phyloP scores from a whole-genome alignment of 2,888 invertebrate genomes.

The Drosophila phalerata region DNA sequence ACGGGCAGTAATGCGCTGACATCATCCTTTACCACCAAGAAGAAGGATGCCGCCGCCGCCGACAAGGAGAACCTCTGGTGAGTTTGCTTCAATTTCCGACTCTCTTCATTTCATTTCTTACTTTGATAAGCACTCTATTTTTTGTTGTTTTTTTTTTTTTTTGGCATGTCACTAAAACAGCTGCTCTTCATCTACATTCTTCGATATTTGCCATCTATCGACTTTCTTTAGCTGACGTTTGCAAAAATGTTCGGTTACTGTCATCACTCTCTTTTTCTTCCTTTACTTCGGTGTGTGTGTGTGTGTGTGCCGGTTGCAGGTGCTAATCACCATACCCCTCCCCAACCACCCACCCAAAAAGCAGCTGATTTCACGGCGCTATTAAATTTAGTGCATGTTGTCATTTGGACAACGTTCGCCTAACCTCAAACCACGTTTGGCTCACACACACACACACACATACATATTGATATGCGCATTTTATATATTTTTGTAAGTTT shows the following conservation, averaged over 20 bases:
- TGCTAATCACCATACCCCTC: constrained; percentile 23
- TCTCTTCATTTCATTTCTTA: not conserved
- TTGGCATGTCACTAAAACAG: constrained; percentile 28
- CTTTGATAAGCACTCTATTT: not conserved
- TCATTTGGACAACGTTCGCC: constrained; percentile 26
- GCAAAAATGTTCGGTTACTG: constrained; percentile 47
- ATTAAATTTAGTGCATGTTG: constrained; percentile 49
- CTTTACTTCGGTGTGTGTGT: constrained; percentile 6
- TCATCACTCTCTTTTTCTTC: constrained; percentile 11
- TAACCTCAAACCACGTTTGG: constrained; percentile 66
- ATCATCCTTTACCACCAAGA: constrained; percentile 83
- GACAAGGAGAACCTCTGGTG: constrained; percentile 84
- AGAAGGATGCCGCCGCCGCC: constrained; percentile 82
- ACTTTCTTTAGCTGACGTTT: constrained; percentile 73
- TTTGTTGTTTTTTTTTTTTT: not conserved
- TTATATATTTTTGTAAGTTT: constrained; percentile 39
- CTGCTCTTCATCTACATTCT: constrained; percentile 29
- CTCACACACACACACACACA: constrained; percentile 35
- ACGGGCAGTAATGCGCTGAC: constrained; percentile 84
- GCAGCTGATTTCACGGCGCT: constrained; percentile 60
- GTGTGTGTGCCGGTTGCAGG: constrained; percentile 32
- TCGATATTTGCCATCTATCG: constrained; percentile 17
- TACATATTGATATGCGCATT: constrained; percentile 12
- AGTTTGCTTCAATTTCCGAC: constrained; percentile 55
- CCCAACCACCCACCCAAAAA: constrained; percentile 29